These are phyloP conservation scores for Metallyticus violacea DNA, from an alignment of 2,888 invertebrate genomes.

Conservation along the genomic window DNA sequence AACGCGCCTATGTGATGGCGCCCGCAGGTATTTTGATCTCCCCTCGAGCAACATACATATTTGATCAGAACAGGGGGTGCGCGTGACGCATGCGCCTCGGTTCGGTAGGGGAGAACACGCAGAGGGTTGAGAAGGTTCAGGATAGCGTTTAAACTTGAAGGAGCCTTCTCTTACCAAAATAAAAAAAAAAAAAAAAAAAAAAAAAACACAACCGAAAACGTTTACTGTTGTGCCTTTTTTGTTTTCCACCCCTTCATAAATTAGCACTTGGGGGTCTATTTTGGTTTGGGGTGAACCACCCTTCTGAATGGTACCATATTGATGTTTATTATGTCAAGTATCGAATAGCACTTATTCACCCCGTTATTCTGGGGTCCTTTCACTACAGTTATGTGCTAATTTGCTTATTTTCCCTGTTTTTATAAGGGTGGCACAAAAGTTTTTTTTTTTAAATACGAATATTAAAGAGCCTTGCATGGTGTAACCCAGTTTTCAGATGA, in stretches of 20 bases:
- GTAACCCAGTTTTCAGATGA: too few species aligned
- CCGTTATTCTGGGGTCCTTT: background rate
- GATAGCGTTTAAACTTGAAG: background rate
- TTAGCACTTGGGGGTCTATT: too few species aligned
- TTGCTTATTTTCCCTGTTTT: background rate
- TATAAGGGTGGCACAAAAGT: background rate
- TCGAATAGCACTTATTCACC: background rate
- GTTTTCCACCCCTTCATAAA: background rate
- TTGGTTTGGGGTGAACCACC: background rate
- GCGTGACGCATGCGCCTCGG: background rate
- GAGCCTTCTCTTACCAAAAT: background rate
- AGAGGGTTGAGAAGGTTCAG: background rate
- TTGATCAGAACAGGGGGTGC: background rate
- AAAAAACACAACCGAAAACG: background rate
- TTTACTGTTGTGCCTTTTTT: too few species aligned
- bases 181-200: too few species aligned
- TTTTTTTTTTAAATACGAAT: too few species aligned
- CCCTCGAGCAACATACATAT: background rate
- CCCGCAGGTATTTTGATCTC: background rate
- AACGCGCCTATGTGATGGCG: background rate
- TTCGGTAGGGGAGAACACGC: background rate
- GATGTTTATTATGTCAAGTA: background rate
- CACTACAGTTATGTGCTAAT: background rate
- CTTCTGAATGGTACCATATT: too few species aligned
- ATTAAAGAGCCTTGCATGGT: too few species aligned